Percentiles rank a stretch among this genome's conserved stretches.
Evolutionary conservation across 2,888 invertebrate genomes (phyloP).

Genomic region (Trypoxylon attenuatum): DNA sequence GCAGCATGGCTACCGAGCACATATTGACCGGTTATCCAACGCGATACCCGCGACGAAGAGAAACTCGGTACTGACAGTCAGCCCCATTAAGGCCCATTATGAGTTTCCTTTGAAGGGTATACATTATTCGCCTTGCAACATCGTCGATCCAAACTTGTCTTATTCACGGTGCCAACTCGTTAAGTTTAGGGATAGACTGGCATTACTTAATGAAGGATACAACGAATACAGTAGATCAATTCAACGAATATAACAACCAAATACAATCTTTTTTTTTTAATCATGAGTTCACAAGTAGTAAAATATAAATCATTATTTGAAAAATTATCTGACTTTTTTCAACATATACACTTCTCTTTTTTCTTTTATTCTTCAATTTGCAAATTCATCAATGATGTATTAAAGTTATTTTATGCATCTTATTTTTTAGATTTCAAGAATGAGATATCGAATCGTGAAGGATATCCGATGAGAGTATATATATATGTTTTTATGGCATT

Average conservation of each 20-base stretch:
- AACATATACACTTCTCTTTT: no score
- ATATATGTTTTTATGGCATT: conserved; percentile 22
- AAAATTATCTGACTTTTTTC: no score
- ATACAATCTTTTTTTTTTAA: no score
- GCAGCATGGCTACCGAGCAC: conserved; percentile 68
- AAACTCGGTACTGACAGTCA: conserved; percentile 51
- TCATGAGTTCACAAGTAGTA: no score
- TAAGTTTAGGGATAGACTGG: conserved; percentile 40
- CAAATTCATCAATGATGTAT: no score
- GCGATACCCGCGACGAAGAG: conserved; percentile 45
- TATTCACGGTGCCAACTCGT: conserved; percentile 37
- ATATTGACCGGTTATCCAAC: conserved; percentile 43
- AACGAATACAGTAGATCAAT: conserved; percentile 31
- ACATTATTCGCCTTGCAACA: conserved; percentile 44
- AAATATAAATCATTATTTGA: no score
- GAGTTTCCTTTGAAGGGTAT: conserved; percentile 43
- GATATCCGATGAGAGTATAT: no score
- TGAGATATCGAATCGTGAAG: no score
- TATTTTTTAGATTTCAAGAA: no score
- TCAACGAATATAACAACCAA: neutral
- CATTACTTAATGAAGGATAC: conserved; percentile 25
- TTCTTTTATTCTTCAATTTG: no score
- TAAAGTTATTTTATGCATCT: no score
- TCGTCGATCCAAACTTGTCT: conserved; percentile 42
- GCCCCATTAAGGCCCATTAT: conserved; percentile 56